phyloP scores from a whole-genome alignment of 2,113 vertebrate species.

The Alligator sinensis region DNA sequence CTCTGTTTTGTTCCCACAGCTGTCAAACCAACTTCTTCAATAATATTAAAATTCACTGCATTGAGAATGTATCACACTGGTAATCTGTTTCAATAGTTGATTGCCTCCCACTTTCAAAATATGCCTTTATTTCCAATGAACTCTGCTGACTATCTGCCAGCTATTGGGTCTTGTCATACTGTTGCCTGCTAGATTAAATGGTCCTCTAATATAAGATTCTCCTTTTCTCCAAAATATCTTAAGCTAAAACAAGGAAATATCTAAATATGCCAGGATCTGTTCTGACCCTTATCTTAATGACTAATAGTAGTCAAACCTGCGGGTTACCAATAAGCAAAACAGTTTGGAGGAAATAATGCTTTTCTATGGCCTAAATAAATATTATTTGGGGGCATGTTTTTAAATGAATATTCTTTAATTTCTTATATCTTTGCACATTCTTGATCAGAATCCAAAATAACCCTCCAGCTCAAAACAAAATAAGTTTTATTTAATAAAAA shows the following conservation, averaged over 20 bases:
- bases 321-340: neutral
- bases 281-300: neutral
- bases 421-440: neutral
- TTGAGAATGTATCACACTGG: neutral
- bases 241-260: neutral
- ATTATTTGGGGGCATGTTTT: neutral
- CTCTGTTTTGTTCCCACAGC: too few relatives aligned
- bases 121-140: neutral
- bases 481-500: neutral
- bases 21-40: too few relatives aligned
- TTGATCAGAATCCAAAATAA: neutral
- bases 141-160: neutral
- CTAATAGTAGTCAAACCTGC: neutral
- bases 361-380: neutral
- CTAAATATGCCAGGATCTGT: neutral
- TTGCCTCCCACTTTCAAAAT: neutral
- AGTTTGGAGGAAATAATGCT: neutral
- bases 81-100: neutral
- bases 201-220: neutral
- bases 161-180: neutral
- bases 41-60: too few relatives aligned
- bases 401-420: neutral
- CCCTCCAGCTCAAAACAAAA: fast-evolving
- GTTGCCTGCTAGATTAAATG: neutral
- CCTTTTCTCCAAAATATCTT: neutral